Base-by-base conservation (phyloP, 1,140 invertebrate genomes). In the Proales similis region DNA sequence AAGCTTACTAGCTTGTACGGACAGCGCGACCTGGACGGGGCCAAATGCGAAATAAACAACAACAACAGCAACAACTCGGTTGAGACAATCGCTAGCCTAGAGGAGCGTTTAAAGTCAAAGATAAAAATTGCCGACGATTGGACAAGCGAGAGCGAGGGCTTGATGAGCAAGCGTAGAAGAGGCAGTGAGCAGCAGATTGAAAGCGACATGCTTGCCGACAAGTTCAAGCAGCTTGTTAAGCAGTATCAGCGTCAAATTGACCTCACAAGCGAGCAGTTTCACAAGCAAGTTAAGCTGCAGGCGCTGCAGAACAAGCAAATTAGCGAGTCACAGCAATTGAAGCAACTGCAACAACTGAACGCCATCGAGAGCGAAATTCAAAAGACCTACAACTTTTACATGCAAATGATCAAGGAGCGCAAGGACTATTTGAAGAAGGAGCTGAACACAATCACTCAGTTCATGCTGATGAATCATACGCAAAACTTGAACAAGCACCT, bases 401-500 rank as follows among this genome's bases (percentile, higher is more conserved):
- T 57, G 27, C 51, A 57, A 57, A 57, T 57, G 51, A 27, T 57
- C 12, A 57, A 57, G 17, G 51, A 57, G 20, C 20, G 51, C 22
- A 57, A 57, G 22, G 51, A 57, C 6, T 57, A 57, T 27, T 42
- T 57, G 36, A 27, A 29, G 7, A 57, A 42, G n/a, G 51, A 57
- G 19, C 32, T 57, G 36, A 57, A 57, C 22, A 57, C 51, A 12
- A 57, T 57, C 9, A 57, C 45, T 24, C 51, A 57, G 45, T 57
- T 57, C 45, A 42, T 42, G 11, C 20, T 57, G 17, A 42, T 57
- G 36, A 57, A 57, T 36, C 51, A 57, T 29, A 42, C 29, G n/a
- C 51, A 57, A 20, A 57, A 57, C 27, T 22, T 57, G 19, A 57
- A 57, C n/a, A 57, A 57, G 24, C 51, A 57, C 27, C 17, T 57